A percentile compares a stretch with the other conserved stretches of the same genome.
These are phyloP conservation scores for Leucophenga varia DNA, from an alignment of 1,140 invertebrate genomes.

Conservation along the genomic window DNA sequence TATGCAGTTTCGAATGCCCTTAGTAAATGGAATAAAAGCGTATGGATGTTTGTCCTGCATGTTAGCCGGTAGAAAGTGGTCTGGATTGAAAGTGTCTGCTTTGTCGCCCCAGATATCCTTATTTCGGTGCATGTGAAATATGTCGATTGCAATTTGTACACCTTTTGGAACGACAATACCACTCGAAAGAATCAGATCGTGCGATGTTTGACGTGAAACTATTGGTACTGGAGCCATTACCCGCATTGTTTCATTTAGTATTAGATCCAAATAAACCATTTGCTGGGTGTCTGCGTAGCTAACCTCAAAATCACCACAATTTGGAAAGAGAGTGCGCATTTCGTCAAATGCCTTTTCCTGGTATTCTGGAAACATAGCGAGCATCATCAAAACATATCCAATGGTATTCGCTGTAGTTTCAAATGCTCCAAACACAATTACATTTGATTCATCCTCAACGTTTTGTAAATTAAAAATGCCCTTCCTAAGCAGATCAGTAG, in stretches of 20 bases:
- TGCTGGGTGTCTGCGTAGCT: slow-evolving; percentile 60
- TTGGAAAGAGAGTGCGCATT: slow-evolving; percentile 61
- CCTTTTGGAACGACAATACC: slow-evolving; percentile 24
- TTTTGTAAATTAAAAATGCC: slow-evolving; percentile 20
- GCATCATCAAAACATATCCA: slow-evolving; percentile 32
- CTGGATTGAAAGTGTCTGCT: slow-evolving; percentile 38
- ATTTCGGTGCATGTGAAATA: slow-evolving; percentile 30
- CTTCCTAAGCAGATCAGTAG: slow-evolving; percentile 17
- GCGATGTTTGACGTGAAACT: slow-evolving; percentile 9
- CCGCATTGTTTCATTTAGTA: slow-evolving; percentile 65
- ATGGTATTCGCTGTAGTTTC: slow-evolving; percentile 49
- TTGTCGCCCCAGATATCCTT: slow-evolving; percentile 29
- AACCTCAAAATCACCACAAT: slow-evolving; percentile 44
- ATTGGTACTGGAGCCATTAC: slow-evolving; percentile 36
- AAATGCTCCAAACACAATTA: slow-evolving; percentile 34
- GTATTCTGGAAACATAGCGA: slow-evolving; percentile 46
- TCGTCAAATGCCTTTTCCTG: slow-evolving; percentile 65
- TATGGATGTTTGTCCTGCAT: slow-evolving; percentile 23
- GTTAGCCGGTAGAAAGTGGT: slow-evolving; percentile 36
- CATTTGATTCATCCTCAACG: slow-evolving; percentile 28
- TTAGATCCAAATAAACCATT: slow-evolving; percentile 66
- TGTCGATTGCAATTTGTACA: slow-evolving; percentile 19
- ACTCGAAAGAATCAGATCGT: slow-evolving; percentile 25
- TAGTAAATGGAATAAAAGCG: slow-evolving; percentile 37
- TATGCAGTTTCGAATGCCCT: slow-evolving; percentile 36